phyloP scores from a whole-genome alignment of 2,888 invertebrate genomes.

The Asteroscopus sphinx region DNA sequence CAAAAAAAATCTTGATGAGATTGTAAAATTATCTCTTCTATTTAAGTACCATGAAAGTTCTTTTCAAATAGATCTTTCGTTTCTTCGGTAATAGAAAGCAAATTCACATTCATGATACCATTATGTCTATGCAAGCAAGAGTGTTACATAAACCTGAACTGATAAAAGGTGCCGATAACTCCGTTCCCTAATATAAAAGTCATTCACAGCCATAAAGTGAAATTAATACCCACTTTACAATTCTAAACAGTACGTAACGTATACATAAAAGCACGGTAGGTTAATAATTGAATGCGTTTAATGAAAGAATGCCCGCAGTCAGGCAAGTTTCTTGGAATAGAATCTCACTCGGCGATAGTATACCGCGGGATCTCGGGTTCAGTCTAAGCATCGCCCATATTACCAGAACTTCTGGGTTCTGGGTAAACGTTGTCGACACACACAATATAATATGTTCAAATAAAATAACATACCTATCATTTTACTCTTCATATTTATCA shows the following conservation, averaged over 20 bases:
- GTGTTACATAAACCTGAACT: slow-evolving; percentile 5
- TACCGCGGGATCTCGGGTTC: slow-evolving; percentile 60
- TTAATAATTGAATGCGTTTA: slow-evolving; percentile 61
- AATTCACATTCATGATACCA: not conserved
- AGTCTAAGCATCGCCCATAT: slow-evolving; percentile 45
- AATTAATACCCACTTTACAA: slow-evolving; percentile 49
- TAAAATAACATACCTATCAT: slow-evolving; percentile 37
- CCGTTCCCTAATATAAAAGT: slow-evolving; percentile 21
- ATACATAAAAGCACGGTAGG: slow-evolving; percentile 38
- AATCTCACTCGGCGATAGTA: slow-evolving; percentile 61
- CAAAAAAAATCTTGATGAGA: not conserved
- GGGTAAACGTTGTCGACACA: slow-evolving; percentile 50
- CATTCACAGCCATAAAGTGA: slow-evolving; percentile 25
- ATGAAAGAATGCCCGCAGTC: slow-evolving; percentile 65
- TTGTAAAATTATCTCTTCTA: slow-evolving; percentile 2
- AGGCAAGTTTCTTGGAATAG: slow-evolving; percentile 72
- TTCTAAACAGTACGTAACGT: slow-evolving; percentile 39
- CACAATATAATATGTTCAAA: slow-evolving; percentile 49
- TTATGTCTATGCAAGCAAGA: too few relatives aligned
- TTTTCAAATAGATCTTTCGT: not conserved
- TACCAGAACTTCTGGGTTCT: slow-evolving; percentile 61
- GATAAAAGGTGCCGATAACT: slow-evolving; percentile 9
- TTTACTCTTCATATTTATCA: slow-evolving; percentile 31
- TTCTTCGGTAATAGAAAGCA: not conserved
- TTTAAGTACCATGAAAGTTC: not conserved